Evolutionary conservation across 2,113 vertebrate species (phyloP).

Genomic region (Myotis lucifugus): DNA sequence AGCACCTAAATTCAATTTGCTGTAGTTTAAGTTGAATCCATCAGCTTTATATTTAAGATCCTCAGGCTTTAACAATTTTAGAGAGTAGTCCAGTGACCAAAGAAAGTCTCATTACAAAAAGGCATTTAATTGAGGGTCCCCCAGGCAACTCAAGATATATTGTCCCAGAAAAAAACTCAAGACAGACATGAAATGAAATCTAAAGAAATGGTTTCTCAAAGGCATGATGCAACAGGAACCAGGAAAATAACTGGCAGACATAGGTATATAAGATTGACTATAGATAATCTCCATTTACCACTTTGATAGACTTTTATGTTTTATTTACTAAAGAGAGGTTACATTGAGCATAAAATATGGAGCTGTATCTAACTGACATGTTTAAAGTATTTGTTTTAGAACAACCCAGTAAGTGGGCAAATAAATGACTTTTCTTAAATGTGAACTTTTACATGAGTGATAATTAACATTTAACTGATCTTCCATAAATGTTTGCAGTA

Average conservation of each 20-base stretch:
- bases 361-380: constrained; percentile 56
- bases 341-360: constrained; percentile 49
- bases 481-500: constrained; percentile 23
- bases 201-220: constrained; percentile 49
- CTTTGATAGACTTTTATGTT: constrained; percentile 41
- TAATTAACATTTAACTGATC: constrained; percentile 58
- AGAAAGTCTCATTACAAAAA: constrained; percentile 49
- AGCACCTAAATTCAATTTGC: constrained; percentile 32
- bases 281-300: constrained; percentile 62
- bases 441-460: constrained; percentile 29
- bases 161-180: constrained; percentile 41
- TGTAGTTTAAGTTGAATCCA: neutral
- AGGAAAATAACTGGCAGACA: constrained; percentile 9
- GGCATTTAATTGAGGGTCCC: constrained; percentile 14
- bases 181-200: constrained; percentile 33
- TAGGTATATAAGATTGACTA: constrained; percentile 17
- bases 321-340: constrained; percentile 44
- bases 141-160: constrained; percentile 18
- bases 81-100: constrained; percentile 21
- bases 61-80: constrained; percentile 38
- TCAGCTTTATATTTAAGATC: constrained; percentile 29
- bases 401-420: constrained; percentile 26
- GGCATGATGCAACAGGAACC: constrained; percentile 61
- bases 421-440: constrained; percentile 58
- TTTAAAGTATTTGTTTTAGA: constrained; percentile 73